Evolutionary conservation across 2,113 vertebrate genomes (phyloP).

Genomic region (Pelvicachromis taeniatus): DNA sequence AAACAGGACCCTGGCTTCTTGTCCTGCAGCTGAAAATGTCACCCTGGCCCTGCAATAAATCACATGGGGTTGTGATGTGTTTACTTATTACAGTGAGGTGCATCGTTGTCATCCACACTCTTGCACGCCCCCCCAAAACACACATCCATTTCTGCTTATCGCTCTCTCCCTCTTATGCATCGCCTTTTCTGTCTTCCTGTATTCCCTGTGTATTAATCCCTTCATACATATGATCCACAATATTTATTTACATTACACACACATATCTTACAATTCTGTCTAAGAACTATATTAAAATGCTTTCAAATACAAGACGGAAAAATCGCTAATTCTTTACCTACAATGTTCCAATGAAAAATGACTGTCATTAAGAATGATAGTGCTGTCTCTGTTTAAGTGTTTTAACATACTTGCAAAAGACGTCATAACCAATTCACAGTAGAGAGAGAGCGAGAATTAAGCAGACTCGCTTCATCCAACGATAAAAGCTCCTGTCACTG

Average conservation of each 20-base stretch:
- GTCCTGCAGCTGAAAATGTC: conserved; percentile 67
- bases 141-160: background rate
- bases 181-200: background rate
- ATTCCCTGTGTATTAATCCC: background rate
- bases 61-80: conserved; percentile 67
- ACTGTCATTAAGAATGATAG: background rate
- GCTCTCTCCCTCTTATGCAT: background rate
- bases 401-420: conserved; percentile 15
- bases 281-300: background rate
- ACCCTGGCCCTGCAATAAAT: conserved; percentile 71
- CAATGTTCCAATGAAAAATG: background rate
- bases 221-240: background rate
- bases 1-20: conserved; percentile 21
- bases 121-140: background rate
- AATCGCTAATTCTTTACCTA: background rate
- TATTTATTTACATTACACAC: background rate
- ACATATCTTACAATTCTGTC: background rate
- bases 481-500: conserved; percentile 7
- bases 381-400: background rate
- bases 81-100: conserved; percentile 72
- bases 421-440: conserved; percentile 6
- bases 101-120: conserved; percentile 58
- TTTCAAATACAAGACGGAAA: background rate
- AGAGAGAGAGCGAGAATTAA: background rate
- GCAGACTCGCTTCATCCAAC: background rate